These are phyloP conservation scores for Megaceryle torquata DNA, from an alignment of 2,113 vertebrate species.

Conservation along the genomic window DNA sequence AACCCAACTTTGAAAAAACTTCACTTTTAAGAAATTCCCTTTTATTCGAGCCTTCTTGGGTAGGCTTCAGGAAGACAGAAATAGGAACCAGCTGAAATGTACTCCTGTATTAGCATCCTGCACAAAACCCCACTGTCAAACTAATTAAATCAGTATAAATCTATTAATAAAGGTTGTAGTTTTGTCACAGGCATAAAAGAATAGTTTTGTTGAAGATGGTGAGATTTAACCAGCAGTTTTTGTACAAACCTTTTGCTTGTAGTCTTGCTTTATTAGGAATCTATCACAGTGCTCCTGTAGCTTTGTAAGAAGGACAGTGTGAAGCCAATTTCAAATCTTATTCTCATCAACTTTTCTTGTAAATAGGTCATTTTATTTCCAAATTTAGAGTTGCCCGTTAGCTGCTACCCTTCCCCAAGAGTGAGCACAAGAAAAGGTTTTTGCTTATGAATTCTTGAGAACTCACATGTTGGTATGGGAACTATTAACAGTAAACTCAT, in stretches of 20 bases:
- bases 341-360: background rate
- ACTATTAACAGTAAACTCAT: background rate
- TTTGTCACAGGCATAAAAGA: background rate
- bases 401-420: background rate
- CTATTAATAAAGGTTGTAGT: background rate
- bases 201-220: background rate
- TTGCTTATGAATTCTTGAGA: background rate
- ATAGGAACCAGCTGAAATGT: background rate
- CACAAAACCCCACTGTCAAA: background rate
- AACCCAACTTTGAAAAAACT: background rate
- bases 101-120: background rate
- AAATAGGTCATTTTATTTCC: slow-evolving; percentile 51
- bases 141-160: background rate
- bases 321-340: background rate
- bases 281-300: background rate
- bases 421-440: background rate
- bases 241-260: background rate
- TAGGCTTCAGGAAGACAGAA: background rate
- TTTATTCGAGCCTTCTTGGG: background rate
- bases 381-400: slow-evolving; percentile 39
- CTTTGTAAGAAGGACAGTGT: background rate
- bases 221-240: background rate
- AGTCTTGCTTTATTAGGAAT: background rate
- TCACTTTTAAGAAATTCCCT: background rate
- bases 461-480: background rate